Percentiles rank a stretch among this genome's conserved stretches.
Evolutionary conservation across 2,888 invertebrate species (phyloP).

Genomic region (Perdita meconis): DNA sequence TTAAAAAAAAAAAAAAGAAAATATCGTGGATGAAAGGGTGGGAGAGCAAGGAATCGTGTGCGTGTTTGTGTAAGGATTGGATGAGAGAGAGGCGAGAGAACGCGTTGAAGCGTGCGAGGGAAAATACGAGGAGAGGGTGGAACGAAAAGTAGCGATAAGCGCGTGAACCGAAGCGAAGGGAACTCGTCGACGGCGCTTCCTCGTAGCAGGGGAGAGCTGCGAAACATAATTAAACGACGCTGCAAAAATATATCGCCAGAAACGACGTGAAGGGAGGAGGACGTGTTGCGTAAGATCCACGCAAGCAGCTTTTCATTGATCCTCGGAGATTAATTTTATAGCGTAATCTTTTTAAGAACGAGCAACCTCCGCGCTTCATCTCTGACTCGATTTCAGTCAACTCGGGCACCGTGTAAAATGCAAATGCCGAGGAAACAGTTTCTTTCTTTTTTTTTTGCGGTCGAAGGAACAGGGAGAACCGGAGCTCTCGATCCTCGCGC

Average conservation of each 20-base stretch:
- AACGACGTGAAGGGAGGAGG: conserved; percentile 27
- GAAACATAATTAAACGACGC: conserved; percentile 71
- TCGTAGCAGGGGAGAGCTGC: conserved; percentile 65
- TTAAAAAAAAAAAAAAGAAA: conserved; percentile 5
- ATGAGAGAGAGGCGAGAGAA: conserved; percentile 7
- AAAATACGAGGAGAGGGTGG: conserved; percentile 18
- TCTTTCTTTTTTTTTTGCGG: neutral
- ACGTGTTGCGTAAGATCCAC: conserved; percentile 19
- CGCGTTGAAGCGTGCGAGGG: conserved; percentile 11
- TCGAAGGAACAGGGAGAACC: neutral
- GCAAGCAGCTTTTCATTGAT: conserved; percentile 1
- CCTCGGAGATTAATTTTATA: conserved; percentile 25
- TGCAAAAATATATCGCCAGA: conserved; percentile 41
- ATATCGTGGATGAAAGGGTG: no score
- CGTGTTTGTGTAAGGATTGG: neutral
- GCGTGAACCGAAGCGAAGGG: conserved; percentile 15
- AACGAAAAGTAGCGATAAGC: conserved; percentile 14
- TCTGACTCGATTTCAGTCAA: no score
- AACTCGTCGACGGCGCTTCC: conserved; percentile 66
- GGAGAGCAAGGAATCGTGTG: neutral
- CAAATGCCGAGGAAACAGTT: no score
- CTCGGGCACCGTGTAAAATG: no score
- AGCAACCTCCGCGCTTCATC: no score
- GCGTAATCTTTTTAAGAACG: neutral
- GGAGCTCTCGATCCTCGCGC: conserved; percentile 26